Evolutionary conservation across 2,113 vertebrate genomes (phyloP), one percentile per base, ranked within the genome.

Genomic region (Burhinus oedicnemus): DNA sequence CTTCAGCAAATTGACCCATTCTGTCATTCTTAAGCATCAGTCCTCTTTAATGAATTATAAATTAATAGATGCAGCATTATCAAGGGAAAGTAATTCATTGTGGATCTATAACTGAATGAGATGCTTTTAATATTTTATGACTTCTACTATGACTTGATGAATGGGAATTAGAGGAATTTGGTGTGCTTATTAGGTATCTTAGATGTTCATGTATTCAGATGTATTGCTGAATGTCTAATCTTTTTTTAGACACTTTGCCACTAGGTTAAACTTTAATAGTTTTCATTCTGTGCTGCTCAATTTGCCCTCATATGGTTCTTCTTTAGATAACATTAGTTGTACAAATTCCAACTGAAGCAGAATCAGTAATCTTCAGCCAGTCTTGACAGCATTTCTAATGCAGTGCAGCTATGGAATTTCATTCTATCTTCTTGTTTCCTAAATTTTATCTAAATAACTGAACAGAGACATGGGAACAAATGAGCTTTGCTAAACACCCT

Each of bases 281-380:
- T 97, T 95, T 96, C 83, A 66, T 85, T 96, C 84, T 92, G 74
- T 57, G 55, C 86, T 97, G 87, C 95, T 96, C 96, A 95, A 90
- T 97, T 98, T 97, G 93, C 93, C 38, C 30, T 98, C 97, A 97
- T 93, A 83, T 93, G 97, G 93, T 97, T 98, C 62, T 98, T 95
- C 89, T 97, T 98, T 98, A 98, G 96, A 95, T 97, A 97, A 94
- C 94, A 94, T 91, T 96, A 97, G 87, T 97, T 96, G 78, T 87
- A 97, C 94, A 97, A 97, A 97, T 97, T 96, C 92, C 95, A 96
- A 76, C 44, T 76, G 85, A 97, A 93, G 94, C 92, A 90, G 93
- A 77, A 86, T 95, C 68, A 30, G 90, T 94, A 81, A 85, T 70
- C 57, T 89, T 90, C 62, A 94, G 76, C 49, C 34, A 81, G 60